Conservation (phyloP, 2,113 vertebrate genomes). For the Suricata suricatta region DNA sequence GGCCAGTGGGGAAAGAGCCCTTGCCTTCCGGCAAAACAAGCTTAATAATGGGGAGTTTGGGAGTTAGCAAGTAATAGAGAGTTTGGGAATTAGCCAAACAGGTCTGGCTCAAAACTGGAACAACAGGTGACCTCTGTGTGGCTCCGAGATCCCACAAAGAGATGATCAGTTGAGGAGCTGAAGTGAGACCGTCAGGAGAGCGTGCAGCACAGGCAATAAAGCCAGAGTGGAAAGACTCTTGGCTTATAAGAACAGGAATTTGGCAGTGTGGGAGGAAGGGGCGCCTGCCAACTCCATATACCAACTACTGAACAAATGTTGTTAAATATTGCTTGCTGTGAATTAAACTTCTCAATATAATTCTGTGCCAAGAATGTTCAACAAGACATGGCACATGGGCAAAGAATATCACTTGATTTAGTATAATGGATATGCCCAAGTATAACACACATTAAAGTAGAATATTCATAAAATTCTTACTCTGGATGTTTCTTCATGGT, state of each 20-base stretch:
- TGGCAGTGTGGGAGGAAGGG: slow-evolving; percentile 39
- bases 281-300: slow-evolving; percentile 58
- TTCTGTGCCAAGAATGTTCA: slow-evolving; percentile 59
- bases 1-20: not conserved
- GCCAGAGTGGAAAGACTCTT: slow-evolving; percentile 33
- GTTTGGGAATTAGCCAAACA: not conserved
- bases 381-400: slow-evolving; percentile 13
- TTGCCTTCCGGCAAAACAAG: not conserved
- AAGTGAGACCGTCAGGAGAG: slow-evolving; percentile 8
- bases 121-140: not conserved
- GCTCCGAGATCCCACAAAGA: not conserved
- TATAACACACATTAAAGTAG: not conserved
- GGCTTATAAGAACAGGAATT: slow-evolving; percentile 47
- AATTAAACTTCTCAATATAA: slow-evolving; percentile 62
- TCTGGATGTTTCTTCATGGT: not conserved
- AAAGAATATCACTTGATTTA: slow-evolving; percentile 31
- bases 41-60: not conserved
- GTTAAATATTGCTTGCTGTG: slow-evolving; percentile 72
- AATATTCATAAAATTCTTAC: slow-evolving; percentile 34
- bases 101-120: slow-evolving; percentile 1
- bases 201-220: not conserved
- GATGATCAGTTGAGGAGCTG: not conserved
- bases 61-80: not conserved
- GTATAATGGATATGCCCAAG: not conserved
- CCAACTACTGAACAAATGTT: slow-evolving; percentile 73